Base-by-base conservation (phyloP, 2,797 vertebrate genomes). In the Crenichthys baileyi region DNA sequence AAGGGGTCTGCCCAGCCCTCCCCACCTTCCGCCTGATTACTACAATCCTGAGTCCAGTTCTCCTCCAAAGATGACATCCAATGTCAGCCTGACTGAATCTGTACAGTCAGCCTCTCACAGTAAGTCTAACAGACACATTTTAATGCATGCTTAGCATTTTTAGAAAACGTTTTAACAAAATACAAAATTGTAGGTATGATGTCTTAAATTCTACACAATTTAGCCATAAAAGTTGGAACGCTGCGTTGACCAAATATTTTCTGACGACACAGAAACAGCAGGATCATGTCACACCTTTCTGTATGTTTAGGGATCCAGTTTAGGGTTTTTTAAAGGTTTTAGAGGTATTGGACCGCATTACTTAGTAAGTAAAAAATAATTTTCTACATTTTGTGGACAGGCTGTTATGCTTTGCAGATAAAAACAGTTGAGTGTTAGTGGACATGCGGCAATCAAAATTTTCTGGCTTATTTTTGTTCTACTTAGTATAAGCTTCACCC, bases 21-120 rank as follows among this genome's bases (percentile, higher is more conserved):
- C 80, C 26, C 89, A 81, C 73, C 85, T 90, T 24, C 93, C 90
- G 78, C 67, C 72, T 0, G 92, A 94, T 13, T 83, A 53, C 70
- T 41, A 90, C 85, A 88, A 61, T 61, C 58, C 93, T 51, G 92
- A 94, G 83, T 85, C 94, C 24, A 87, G 84, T 61, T 94, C 94
- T 0, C 95, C 96, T 0, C 93, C 95, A 0, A 96, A 96, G 85
- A 96, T 94, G 0, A 93, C 94, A 0, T 96, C 96, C 60, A 94
- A 94, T 22, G 90, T 95, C 83, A 97, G 96, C 83, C 93, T 97
- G 85, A 88, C 95, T 2, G 97, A 98, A 67, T 97, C 96, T 0
- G 75, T 95, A 83, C 95, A 95, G 50, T 96, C 95, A 6, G 83
- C 90, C 29, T 95, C 94, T 84, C 96, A 96, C 90, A 94, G 96